Evolutionary conservation across 2,888 invertebrate species (phyloP).

Genomic region (Drosophila subquinaria): DNA sequence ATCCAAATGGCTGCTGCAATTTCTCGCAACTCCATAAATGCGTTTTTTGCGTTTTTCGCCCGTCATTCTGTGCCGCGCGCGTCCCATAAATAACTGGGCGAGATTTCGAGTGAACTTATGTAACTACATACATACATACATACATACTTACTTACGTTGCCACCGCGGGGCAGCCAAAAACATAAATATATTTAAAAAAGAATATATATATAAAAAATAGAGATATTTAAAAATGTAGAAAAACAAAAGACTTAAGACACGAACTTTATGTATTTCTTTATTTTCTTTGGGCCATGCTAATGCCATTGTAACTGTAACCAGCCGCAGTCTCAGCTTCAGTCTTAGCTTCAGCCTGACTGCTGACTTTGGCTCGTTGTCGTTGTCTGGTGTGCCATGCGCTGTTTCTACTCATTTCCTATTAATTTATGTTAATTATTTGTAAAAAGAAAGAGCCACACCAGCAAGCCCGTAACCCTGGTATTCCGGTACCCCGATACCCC

Average conservation of each 20-base stretch:
- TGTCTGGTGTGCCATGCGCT: constrained; percentile 39
- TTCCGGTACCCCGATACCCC: constrained; percentile 42
- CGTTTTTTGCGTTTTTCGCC: constrained; percentile 22
- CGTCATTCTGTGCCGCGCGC: constrained; percentile 52
- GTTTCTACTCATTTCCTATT: constrained; percentile 74
- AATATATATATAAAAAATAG: background rate
- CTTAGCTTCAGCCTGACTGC: constrained; percentile 6
- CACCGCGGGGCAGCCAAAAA: constrained; percentile 14
- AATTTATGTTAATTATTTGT: constrained; percentile 77
- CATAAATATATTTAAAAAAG: constrained; percentile 4
- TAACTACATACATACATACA: constrained; percentile 13
- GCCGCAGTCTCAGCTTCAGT: background rate
- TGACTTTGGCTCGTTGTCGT: constrained; percentile 17
- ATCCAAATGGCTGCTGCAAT: constrained; percentile 47
- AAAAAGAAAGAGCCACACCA: constrained; percentile 70
- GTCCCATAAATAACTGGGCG: constrained; percentile 62
- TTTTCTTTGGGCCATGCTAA: constrained; percentile 45
- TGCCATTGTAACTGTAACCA: constrained; percentile 61
- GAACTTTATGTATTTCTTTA: constrained; percentile 50
- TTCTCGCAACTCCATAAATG: constrained; percentile 44
- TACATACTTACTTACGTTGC: background rate
- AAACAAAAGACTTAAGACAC: constrained; percentile 72
- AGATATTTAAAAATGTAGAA: background rate
- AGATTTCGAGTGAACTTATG: constrained; percentile 38
- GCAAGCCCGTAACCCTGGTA: constrained; percentile 7